Percentiles rank a stretch among this genome's conserved stretches.
These are phyloP conservation scores for Syndactyla subalaris DNA, from an alignment of 2,797 vertebrate species.

Conservation along the genomic window DNA sequence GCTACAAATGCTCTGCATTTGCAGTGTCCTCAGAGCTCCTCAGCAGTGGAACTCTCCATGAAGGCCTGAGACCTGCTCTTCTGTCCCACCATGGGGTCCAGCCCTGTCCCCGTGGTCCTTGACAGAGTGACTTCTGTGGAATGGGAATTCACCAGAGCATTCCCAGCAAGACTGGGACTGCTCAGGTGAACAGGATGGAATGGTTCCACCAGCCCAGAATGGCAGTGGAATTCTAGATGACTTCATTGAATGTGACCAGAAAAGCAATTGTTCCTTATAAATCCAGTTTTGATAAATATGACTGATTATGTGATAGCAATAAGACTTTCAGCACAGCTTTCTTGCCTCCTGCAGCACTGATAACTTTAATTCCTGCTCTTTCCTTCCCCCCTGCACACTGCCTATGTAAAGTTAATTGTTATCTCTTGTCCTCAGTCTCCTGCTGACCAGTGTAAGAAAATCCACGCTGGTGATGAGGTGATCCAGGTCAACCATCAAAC, in stretches of 20 bases:
- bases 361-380: background rate
- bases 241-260: background rate
- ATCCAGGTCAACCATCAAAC: conserved; percentile 81
- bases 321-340: background rate
- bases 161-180: background rate
- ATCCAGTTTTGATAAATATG: background rate
- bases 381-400: background rate
- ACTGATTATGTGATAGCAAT: background rate
- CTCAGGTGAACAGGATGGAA: background rate
- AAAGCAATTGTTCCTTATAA: background rate
- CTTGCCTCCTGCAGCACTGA: background rate
- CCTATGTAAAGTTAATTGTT: background rate
- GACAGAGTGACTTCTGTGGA: background rate
- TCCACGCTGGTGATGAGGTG: conserved; percentile 80
- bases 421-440: conserved; percentile 70
- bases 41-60: background rate
- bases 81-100: background rate
- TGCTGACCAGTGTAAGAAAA: conserved; percentile 80
- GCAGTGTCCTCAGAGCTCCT: background rate
- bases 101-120: background rate
- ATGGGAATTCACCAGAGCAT: background rate
- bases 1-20: background rate
- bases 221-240: background rate
- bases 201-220: background rate
- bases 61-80: background rate